Conservation (phyloP, 2,888 invertebrate species). For the Aproaerema taeniolella region DNA sequence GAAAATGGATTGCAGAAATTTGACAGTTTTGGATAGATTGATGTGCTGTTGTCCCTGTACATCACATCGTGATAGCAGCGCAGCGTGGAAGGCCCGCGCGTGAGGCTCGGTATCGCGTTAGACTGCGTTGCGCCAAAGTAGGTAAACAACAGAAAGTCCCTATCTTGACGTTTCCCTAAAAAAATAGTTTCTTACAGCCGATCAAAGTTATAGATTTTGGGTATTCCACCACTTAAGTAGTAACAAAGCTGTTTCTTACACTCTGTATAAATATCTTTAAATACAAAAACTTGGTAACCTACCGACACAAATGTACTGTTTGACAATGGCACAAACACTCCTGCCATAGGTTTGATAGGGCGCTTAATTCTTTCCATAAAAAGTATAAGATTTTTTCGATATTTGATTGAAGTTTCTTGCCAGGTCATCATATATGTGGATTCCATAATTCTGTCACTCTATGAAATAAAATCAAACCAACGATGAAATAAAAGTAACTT, state of each 20-base stretch:
- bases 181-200: neutral
- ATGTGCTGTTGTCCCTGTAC: too few relatives aligned
- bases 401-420: conserved; percentile 29
- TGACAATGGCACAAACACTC: conserved; percentile 55
- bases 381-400: conserved; percentile 38
- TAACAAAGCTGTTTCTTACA: neutral
- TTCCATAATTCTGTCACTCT: conserved; percentile 35
- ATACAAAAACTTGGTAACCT: conserved; percentile 18
- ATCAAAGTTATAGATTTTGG: neutral
- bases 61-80: too few relatives aligned
- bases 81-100: too few relatives aligned
- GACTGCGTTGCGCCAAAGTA: too few relatives aligned
- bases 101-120: too few relatives aligned
- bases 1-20: too few relatives aligned
- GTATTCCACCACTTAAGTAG: neutral
- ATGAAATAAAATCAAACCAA: too few relatives aligned
- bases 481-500: neutral
- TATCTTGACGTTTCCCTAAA: neutral
- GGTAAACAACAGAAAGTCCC: conserved; percentile 20
- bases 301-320: conserved; percentile 58
- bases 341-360: conserved; percentile 53
- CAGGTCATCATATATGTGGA: conserved; percentile 46
- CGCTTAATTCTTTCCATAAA: conserved; percentile 61
- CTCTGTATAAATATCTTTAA: neutral
- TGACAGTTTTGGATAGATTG: too few relatives aligned